Evolutionary conservation across 2,113 vertebrate species (phyloP).

Genomic region (Dasyurus viverrinus): DNA sequence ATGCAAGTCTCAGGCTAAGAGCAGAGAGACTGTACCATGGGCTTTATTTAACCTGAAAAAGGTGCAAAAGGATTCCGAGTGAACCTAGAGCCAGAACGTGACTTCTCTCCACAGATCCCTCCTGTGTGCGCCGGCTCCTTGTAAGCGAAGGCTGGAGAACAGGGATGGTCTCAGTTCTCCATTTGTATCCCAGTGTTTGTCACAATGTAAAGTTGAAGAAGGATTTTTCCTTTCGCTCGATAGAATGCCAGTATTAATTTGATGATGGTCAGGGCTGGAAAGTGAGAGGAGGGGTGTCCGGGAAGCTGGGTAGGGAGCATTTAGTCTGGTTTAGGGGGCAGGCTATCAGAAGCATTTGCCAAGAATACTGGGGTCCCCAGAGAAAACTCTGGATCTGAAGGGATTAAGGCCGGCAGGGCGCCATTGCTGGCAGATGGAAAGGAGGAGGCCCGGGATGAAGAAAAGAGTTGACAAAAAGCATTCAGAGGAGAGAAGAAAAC

Average conservation of each 20-base stretch:
- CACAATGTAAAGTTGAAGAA: not conserved
- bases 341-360: not conserved
- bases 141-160: not conserved
- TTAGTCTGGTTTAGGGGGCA: not conserved
- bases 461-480: not conserved
- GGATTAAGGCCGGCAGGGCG: not conserved
- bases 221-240: not conserved
- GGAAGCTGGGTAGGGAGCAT: not conserved
- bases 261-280: not conserved
- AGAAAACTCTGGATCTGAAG: not conserved
- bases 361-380: not conserved
- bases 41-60: not conserved
- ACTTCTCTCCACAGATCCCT: not conserved
- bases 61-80: not conserved
- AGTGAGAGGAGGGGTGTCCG: not conserved
- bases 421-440: not conserved
- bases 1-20: not conserved
- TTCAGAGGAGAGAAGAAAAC: not conserved
- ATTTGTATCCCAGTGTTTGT: not conserved
- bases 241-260: not conserved
- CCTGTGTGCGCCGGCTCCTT: not conserved
- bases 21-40: not conserved
- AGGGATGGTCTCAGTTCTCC: not conserved
- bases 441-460: not conserved
- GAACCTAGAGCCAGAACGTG: not conserved